Evolutionary conservation across 2,797 vertebrate genomes (phyloP).

Genomic region (Cetoscarus ocellatus): DNA sequence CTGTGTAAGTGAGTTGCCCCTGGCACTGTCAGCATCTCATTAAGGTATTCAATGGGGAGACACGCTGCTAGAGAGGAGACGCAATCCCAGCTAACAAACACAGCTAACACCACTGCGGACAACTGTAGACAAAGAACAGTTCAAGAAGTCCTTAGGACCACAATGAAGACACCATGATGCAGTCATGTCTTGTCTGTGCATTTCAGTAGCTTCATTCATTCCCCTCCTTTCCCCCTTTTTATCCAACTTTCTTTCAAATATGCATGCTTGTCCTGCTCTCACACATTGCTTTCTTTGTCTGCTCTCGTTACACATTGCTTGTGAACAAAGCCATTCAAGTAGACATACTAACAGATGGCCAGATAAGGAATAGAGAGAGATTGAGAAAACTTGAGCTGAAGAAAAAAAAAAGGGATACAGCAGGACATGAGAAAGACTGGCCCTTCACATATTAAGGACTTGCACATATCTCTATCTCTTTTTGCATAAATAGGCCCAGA

Average conservation of each 20-base stretch:
- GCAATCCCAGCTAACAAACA: conserved; percentile 46
- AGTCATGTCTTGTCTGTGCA: conserved; percentile 11
- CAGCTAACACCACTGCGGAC: conserved; percentile 39
- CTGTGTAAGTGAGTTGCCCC: conserved; percentile 62
- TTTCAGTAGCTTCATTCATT: conserved; percentile 32
- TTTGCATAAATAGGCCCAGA: conserved; percentile 33
- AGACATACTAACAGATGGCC: conserved; percentile 63
- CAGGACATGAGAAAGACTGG: conserved; percentile 4
- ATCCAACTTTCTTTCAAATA: conserved; percentile 13
- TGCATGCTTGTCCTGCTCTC: conserved; percentile 34
- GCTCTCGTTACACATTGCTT: conserved; percentile 42
- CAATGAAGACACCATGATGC: conserved; percentile 10
- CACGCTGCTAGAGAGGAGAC: conserved; percentile 33
- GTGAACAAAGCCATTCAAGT: conserved; percentile 36
- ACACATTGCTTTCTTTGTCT: conserved; percentile 54
- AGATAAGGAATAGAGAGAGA: conserved; percentile 17
- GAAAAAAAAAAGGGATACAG: conserved; percentile 14
- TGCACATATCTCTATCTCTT: conserved; percentile 16
- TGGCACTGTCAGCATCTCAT: conserved; percentile 72
- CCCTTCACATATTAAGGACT: conserved; percentile 21
- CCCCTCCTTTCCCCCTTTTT: conserved; percentile 10
- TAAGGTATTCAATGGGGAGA: conserved; percentile 58
- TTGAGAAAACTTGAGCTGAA: conserved; percentile 21
- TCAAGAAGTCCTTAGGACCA: conserved; percentile 11
- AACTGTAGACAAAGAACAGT: conserved; percentile 26